Evolutionary conservation across 1,140 invertebrate species (phyloP).

Genomic region (Micrasema minimum): DNA sequence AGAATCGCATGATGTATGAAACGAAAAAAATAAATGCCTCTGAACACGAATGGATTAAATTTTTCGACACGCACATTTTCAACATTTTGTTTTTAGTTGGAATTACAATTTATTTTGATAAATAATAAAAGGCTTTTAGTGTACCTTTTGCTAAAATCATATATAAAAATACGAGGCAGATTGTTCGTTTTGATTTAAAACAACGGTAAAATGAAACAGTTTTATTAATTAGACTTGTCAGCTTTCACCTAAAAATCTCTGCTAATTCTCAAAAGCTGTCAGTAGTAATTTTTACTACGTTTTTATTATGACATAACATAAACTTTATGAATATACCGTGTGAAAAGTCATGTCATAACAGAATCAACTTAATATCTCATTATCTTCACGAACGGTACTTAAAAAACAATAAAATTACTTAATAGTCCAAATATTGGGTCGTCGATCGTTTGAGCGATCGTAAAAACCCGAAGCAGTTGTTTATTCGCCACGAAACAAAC

Average conservation of each 20-base stretch:
- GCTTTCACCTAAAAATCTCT: too few species aligned
- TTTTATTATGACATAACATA: not conserved
- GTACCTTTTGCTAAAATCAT: too few species aligned
- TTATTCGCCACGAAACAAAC: not conserved
- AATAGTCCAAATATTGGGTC: slow-evolving; percentile 19
- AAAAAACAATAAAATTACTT: slow-evolving; percentile 46
- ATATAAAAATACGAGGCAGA: too few species aligned
- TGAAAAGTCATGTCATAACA: slow-evolving; percentile 24
- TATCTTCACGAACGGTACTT: slow-evolving; percentile 19
- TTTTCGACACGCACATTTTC: slow-evolving; percentile 12
- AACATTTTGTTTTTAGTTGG: not conserved
- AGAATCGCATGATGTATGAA: not conserved
- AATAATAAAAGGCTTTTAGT: too few species aligned
- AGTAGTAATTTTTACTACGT: too few species aligned
- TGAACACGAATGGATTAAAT: not conserved
- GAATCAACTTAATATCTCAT: slow-evolving; percentile 24
- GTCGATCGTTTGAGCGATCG: slow-evolving; percentile 31
- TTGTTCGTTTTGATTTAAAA: too few species aligned
- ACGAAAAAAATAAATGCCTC: slow-evolving; percentile 4
- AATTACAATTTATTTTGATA: too few species aligned
- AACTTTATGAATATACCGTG: slow-evolving; percentile 15
- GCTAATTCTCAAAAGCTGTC: too few species aligned
- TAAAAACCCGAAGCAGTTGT: slow-evolving; percentile 35
- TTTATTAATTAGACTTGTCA: too few species aligned
- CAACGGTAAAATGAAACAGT: too few species aligned